phyloP scores from a whole-genome alignment of 2,113 vertebrate species.

The Helogale parvula region DNA sequence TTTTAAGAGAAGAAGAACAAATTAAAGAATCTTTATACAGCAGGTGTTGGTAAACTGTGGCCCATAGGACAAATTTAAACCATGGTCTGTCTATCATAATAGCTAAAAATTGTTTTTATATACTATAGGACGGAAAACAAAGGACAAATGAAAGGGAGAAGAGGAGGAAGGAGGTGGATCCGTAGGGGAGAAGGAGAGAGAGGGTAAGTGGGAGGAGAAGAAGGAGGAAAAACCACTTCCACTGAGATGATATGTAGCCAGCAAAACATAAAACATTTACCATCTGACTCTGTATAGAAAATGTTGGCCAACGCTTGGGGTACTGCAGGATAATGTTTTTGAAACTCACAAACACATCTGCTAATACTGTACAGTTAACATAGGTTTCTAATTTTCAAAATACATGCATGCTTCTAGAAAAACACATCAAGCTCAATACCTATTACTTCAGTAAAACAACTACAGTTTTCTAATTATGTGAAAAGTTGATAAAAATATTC shows the following conservation, averaged over 20 bases:
- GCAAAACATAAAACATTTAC: neutral
- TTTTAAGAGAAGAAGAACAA: neutral
- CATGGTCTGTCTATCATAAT: neutral
- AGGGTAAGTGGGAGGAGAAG: neutral
- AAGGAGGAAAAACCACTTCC: neutral
- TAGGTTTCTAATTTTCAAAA: neutral
- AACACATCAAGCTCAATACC: neutral
- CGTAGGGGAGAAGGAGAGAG: too few relatives aligned
- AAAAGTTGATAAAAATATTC: neutral
- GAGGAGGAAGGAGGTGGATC: neutral
- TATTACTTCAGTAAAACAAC: neutral
- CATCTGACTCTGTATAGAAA: neutral
- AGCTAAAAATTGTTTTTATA: neutral
- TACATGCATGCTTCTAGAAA: neutral
- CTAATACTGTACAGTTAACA: neutral
- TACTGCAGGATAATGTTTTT: neutral
- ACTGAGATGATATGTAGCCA: neutral
- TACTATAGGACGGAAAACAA: neutral
- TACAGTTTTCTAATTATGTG: neutral
- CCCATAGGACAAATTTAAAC: neutral
- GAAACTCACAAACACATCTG: neutral
- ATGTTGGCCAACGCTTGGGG: neutral
- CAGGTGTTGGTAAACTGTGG: neutral
- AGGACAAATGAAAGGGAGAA: neutral
- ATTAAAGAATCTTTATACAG: neutral